Evolutionary conservation across 2,797 vertebrate genomes (phyloP), one percentile per base, ranked within the genome.

Genomic region (Fundulus diaphanus): DNA sequence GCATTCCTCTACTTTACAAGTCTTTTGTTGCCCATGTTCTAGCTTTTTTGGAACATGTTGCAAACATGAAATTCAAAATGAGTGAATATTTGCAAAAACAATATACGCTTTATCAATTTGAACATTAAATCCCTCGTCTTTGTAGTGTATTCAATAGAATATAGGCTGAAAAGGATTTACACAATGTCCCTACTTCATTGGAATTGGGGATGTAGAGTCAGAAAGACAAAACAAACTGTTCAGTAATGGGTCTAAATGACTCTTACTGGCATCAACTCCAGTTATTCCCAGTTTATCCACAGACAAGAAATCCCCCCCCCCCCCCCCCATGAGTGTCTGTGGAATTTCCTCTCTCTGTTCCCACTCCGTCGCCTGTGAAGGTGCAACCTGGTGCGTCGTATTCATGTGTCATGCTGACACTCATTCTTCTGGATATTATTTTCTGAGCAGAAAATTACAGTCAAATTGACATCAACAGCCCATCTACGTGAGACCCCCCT

Each of bases 401-500:
- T 66, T 27, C 57, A 35, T 49, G 76, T 73, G 70, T 76, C 54
- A 77, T 18, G n/a, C 15, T 6, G 16, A 44, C n/a, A 51, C 44
- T 74, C 70, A 66, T 46, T 78, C 8, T 27, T 63, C 15, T 5
- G 77, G 46, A 82, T 81, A 27, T 78, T n/a, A 16, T 78, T 74
- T 72, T 59, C 40, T 2, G 27, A 51, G 16, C 29, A 3, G 42
- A 57, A 56, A 74, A 78, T 69, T 15, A 76, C 31, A 12, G 1
- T 68, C 33, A 49, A 74, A 86, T 3, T 63, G 51, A 59, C 73
- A 70, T 66, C 67, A 27, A 77, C 51, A 42, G 40, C 27, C 42
- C 9, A 57, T 77, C 65, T 71, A 29, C 49, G 65, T 35, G 40
- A 31, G 40, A 63, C 3, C 33, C 59, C 37, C 33, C 31, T 33